Evolutionary conservation across 2,888 invertebrate genomes (phyloP).

Genomic region (Laspeyria flexula): DNA sequence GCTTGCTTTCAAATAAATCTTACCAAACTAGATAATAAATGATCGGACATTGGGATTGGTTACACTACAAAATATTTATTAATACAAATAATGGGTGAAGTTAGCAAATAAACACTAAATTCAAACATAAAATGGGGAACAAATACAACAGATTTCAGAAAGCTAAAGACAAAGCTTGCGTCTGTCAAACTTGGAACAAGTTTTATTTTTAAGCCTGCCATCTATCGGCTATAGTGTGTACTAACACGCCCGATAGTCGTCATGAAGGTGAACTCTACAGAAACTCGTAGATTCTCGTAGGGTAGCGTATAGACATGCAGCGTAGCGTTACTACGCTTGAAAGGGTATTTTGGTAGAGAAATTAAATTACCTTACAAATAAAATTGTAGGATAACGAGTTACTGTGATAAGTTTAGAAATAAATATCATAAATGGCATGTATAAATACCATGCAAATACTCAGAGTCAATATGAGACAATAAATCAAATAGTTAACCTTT

Average conservation of each 20-base stretch:
- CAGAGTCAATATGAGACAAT: too few relatives aligned
- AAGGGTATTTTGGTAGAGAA: too few relatives aligned
- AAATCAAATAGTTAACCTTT: too few relatives aligned
- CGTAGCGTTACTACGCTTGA: too few relatives aligned
- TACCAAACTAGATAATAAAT: conserved; percentile 24
- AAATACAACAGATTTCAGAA: conserved; percentile 1
- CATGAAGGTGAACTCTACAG: too few relatives aligned
- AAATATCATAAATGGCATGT: too few relatives aligned
- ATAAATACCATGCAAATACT: too few relatives aligned
- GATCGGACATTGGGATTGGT: conserved; percentile 13
- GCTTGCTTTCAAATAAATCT: conserved; percentile 24
- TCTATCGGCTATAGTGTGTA: neutral
- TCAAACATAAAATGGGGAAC: neutral
- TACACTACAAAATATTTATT: neutral
- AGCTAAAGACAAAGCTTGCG: neutral
- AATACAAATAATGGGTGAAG: neutral
- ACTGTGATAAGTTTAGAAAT: too few relatives aligned
- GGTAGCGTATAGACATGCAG: too few relatives aligned
- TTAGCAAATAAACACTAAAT: neutral
- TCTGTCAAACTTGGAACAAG: neutral
- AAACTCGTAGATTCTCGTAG: too few relatives aligned
- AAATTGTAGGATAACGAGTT: too few relatives aligned
- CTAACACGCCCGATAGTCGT: neutral
- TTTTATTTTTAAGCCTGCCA: neutral
- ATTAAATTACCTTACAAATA: too few relatives aligned